Base-by-base conservation (phyloP, 2,888 invertebrate species). In the Margaritifera margaritifera region DNA sequence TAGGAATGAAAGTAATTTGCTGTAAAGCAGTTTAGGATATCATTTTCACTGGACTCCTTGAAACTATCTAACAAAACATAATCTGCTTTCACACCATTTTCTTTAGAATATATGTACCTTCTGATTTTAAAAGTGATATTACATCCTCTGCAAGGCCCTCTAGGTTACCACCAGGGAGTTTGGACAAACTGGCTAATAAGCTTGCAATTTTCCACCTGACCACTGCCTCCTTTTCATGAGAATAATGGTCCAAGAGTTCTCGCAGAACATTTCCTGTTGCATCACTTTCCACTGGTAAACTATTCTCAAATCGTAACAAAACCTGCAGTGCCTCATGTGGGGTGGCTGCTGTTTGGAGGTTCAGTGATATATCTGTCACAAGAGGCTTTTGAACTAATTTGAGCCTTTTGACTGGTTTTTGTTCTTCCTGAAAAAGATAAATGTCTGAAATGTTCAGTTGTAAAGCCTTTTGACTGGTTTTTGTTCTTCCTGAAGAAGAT, bases 191-290 rank as follows among this genome's bases (percentile, higher is more conserved):
- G 78, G 93, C 93, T 69, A 95, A 92, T 50, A 96, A 89, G 88
- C 94, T 93, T 69, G 95, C 90, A 84, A 96, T 93, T 90, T 96
- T 95, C 2, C 94, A 94, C 76, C 95, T 91, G 2, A 95, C 94
- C 2, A 94, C 94, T 0, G 95, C 93, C 86, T 95, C 95, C 69
- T 93, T 92, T 88, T 96, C 95, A 25, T 93, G 92, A 81, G 93
- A 93, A 86, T 94, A 95, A 88, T 95, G 94, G 75, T 95, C 95
- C 0, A 93, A 92, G 0, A 96, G 90, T 84, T 94, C 94, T 80
- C 93, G 93, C 4, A 94, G 92, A 5, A 93, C 93, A 75, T 93
- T 92, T 25, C 93, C 92, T 22, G 94, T 92, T 83, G 92, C 91
- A 83, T 94, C 94, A 19, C 93, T 92, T 55, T 78, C 73, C 8